Conservation (phyloP, 2,888 invertebrate genomes). For the Autographa gamma region DNA sequence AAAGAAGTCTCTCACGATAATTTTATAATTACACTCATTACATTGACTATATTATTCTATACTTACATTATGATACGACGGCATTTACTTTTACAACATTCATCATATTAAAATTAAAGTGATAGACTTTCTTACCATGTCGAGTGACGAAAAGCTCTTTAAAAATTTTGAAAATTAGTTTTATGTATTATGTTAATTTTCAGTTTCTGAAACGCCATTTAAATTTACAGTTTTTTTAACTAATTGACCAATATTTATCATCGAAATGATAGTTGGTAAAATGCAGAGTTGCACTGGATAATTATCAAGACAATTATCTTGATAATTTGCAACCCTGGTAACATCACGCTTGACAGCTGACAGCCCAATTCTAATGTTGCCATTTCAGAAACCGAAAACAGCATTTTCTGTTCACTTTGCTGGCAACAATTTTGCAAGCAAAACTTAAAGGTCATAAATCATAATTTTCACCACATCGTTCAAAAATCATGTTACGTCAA, state of each 20-base stretch:
- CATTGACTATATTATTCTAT: constrained; percentile 11
- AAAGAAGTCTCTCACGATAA: background rate
- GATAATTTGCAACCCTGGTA: no score
- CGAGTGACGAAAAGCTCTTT: background rate
- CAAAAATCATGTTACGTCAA: constrained; percentile 8
- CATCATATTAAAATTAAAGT: constrained; percentile 16
- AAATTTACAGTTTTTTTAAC: background rate
- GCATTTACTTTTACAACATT: constrained; percentile 12
- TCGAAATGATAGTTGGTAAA: no score
- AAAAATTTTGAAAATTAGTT: background rate
- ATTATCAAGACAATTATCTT: no score
- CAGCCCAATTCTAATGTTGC: background rate
- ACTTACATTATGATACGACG: constrained; percentile 16
- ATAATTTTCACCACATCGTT: background rate
- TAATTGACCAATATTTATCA: no score
- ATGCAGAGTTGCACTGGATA: no score
- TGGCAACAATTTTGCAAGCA: background rate
- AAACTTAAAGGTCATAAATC: background rate
- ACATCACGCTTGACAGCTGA: background rate
- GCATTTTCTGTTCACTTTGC: background rate
- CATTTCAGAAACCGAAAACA: background rate
- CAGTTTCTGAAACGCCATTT: background rate
- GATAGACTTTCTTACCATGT: constrained; percentile 5
- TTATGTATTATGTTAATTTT: background rate
- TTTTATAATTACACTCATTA: background rate